Base-by-base conservation (phyloP, 2,113 vertebrate genomes). In the Podilymbus podiceps region DNA sequence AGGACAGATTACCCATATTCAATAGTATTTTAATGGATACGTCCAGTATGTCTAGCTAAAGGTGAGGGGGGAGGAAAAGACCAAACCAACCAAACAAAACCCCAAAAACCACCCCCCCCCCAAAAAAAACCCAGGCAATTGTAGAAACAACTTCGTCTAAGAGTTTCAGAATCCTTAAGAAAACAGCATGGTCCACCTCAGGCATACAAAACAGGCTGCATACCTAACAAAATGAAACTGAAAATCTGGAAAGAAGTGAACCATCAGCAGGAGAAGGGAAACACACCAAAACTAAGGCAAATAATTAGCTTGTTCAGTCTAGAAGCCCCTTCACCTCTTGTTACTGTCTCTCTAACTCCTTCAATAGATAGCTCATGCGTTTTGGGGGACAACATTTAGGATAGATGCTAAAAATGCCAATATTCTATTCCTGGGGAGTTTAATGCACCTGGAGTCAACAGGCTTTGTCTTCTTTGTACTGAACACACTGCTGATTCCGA, bases 221-320 rank as follows among this genome's bases (percentile, higher is more conserved):
- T 3, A 68, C 6, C 28, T 28, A 74, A n/a, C 28, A 55, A 85
- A 85, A 53, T 2, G 23, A 64, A 77, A 55, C n/a, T 59, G 23
- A 22, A 38, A 46, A 75, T 23, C 28, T 16, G 12, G 11, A 22
- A 63, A 60, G 47, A 58, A 73, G 20, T 15, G 5, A 87, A 69
- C 44, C 20, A 21, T 13, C 5, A 47, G 49, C 3, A 59, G 13
- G 11, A 10, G 0, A 5, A 2, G 4, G 4, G 17, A 38, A 85
- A 44, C 4, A 85, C 71, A 69, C 6, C 18, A 60, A 77, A 89
- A 7, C 2, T n/a, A 81, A 69, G 21, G 8, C 27, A 86, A 80
- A 12, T 16, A 66, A 35, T 19, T 40, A 14, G 2, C 5, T 50
- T 80, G 85, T 68, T 44, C 47, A 59, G 72, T 53, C 9, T 21